phyloP scores from a whole-genome alignment of 2,888 invertebrate genomes.

The Notocelia uddmanniana region DNA sequence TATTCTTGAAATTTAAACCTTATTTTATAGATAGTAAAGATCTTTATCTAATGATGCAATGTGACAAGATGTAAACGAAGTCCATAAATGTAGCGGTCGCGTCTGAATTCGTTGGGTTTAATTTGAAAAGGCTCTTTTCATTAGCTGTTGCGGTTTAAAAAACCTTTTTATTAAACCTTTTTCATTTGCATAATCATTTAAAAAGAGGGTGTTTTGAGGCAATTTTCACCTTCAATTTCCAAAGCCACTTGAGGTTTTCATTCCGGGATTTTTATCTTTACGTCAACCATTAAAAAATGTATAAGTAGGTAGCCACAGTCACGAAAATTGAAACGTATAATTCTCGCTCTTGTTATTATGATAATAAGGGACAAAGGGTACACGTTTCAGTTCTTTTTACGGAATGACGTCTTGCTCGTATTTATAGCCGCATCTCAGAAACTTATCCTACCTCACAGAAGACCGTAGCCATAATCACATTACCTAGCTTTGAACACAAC shows the following conservation, averaged over 20 bases:
- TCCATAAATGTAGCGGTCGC: conserved; percentile 11
- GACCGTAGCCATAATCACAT: too few species aligned
- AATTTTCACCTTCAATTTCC: conserved; percentile 6
- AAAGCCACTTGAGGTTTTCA: not conserved
- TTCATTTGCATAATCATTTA: conserved; percentile 25
- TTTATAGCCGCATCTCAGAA: too few species aligned
- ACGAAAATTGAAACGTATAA: too few species aligned
- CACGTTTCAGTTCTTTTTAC: too few species aligned
- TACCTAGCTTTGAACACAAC: too few species aligned
- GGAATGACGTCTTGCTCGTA: too few species aligned
- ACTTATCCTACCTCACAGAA: too few species aligned
- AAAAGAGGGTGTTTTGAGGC: conserved; percentile 12
- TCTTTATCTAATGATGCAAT: not conserved
- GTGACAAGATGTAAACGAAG: not conserved
- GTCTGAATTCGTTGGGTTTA: conserved; percentile 16
- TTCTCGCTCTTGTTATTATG: too few species aligned
- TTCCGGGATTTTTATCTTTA: not conserved
- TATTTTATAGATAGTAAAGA: not conserved
- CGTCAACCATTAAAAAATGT: too few species aligned
- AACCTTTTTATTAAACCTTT: conserved; percentile 16
- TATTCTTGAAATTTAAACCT: not conserved
- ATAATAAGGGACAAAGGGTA: too few species aligned
- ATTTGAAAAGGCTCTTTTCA: conserved; percentile 29
- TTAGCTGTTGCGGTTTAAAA: conserved; percentile 28
- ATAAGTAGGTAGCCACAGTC: too few species aligned